Percentiles rank a stretch among this genome's conserved stretches.
phyloP scores from a whole-genome alignment of 92 coral and sea anemone genomes.

The Parazoanthus swiftii region DNA sequence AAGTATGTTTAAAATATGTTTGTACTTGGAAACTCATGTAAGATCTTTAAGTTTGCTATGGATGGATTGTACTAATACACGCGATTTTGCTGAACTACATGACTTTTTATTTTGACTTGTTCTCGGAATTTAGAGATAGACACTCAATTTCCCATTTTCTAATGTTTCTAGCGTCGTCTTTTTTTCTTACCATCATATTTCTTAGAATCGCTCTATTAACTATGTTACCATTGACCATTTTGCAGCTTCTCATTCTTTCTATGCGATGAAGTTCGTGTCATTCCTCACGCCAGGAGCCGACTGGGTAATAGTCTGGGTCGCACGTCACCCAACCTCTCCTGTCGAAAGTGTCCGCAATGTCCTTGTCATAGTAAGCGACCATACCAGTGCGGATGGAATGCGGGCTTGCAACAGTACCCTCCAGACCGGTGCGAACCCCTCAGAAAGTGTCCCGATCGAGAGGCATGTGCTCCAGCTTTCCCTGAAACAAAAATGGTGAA shows the following conservation, averaged over 20 bases:
- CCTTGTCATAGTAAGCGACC: slow-evolving; percentile 37
- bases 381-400: slow-evolving; percentile 25
- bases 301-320: slow-evolving; percentile 41
- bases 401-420: slow-evolving; percentile 48
- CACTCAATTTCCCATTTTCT: too few species aligned
- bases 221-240: too few species aligned
- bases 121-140: too few species aligned
- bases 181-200: too few species aligned
- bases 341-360: slow-evolving; percentile 44
- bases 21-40: too few species aligned
- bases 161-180: too few species aligned
- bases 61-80: too few species aligned
- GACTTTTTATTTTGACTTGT: too few species aligned
- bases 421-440: slow-evolving; percentile 43
- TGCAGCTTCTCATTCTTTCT: slow-evolving; percentile 26
- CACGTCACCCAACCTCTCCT: slow-evolving; percentile 59
- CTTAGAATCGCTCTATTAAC: too few species aligned
- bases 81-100: too few species aligned
- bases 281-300: slow-evolving; percentile 50
- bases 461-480: slow-evolving; percentile 48
- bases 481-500: not conserved
- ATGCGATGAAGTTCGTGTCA: slow-evolving; percentile 51
- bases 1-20: too few species aligned
- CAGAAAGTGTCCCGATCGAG: slow-evolving; percentile 29
- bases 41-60: too few species aligned